Percentiles rank a stretch among this genome's conserved stretches.
These are phyloP conservation scores for Orientallactaga bullata DNA, from an alignment of 2,113 vertebrate genomes.

Conservation along the genomic window DNA sequence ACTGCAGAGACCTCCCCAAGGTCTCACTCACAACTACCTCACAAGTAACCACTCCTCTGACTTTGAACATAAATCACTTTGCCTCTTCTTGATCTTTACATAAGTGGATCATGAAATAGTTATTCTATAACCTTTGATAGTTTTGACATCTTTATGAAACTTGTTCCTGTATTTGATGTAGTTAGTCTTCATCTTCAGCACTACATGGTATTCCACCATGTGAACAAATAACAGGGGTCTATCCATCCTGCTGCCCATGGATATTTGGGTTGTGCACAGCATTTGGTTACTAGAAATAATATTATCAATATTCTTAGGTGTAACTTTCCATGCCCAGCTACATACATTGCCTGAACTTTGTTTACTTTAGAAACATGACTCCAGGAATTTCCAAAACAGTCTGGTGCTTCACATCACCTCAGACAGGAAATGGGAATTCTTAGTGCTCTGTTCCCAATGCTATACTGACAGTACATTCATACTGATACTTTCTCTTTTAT, in stretches of 20 bases:
- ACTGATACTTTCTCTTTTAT: neutral
- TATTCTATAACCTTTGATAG: neutral
- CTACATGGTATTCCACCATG: neutral
- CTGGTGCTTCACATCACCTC: neutral
- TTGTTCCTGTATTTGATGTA: neutral
- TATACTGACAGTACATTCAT: too few species aligned
- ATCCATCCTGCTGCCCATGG: neutral
- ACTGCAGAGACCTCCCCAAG: neutral
- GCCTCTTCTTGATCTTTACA: constrained; percentile 4
- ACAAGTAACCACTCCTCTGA: neutral
- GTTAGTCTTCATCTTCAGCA: neutral
- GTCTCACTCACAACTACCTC: neutral
- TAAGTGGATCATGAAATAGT: neutral
- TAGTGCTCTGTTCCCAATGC: neutral
- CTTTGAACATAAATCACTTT: constrained; percentile 3
- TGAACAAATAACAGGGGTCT: neutral
- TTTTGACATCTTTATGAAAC: constrained; percentile 17
- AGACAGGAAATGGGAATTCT: neutral
- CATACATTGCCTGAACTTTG: neutral
- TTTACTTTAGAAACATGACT: neutral
- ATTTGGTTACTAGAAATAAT: neutral
- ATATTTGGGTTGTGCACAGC: neutral
- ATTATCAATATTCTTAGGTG: neutral
- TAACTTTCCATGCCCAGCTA: neutral
- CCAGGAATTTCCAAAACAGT: neutral